phyloP scores from a whole-genome alignment of 2,113 vertebrate species.

The Spilogale gracilis region DNA sequence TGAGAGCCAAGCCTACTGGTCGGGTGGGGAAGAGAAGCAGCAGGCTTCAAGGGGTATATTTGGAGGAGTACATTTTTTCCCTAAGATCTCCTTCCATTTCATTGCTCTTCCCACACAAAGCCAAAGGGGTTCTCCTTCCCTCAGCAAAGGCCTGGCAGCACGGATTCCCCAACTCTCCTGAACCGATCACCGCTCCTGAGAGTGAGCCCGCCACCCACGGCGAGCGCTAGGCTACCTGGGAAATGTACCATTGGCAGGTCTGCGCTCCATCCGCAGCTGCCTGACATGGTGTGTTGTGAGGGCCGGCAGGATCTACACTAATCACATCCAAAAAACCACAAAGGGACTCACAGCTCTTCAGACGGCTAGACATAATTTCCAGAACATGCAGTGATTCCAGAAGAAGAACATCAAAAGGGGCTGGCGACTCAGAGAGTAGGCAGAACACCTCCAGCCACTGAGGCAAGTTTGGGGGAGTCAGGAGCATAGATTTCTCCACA shows the following conservation, averaged over 20 bases:
- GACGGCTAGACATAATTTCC: neutral
- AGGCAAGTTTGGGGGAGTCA: neutral
- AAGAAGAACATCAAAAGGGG: neutral
- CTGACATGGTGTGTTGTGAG: neutral
- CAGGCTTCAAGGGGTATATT: neutral
- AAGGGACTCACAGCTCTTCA: neutral
- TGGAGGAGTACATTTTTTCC: neutral
- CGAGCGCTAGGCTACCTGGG: too few species aligned
- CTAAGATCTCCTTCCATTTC: neutral
- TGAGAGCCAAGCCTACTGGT: neutral
- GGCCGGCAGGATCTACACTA: neutral
- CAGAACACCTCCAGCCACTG: neutral
- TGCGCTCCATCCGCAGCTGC: neutral
- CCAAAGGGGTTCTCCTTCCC: neutral
- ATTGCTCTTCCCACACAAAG: neutral
- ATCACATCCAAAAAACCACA: neutral
- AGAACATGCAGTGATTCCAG: neutral
- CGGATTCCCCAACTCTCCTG: neutral
- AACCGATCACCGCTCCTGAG: neutral
- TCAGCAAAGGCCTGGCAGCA: neutral
- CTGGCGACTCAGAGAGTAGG: neutral
- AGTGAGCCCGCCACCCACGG: neutral
- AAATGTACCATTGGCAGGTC: neutral
- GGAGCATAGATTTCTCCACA: accelerated
- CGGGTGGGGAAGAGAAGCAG: neutral